Evolutionary conservation across 1,140 invertebrate genomes (phyloP).

Genomic region (Mercenaria mercenaria): DNA sequence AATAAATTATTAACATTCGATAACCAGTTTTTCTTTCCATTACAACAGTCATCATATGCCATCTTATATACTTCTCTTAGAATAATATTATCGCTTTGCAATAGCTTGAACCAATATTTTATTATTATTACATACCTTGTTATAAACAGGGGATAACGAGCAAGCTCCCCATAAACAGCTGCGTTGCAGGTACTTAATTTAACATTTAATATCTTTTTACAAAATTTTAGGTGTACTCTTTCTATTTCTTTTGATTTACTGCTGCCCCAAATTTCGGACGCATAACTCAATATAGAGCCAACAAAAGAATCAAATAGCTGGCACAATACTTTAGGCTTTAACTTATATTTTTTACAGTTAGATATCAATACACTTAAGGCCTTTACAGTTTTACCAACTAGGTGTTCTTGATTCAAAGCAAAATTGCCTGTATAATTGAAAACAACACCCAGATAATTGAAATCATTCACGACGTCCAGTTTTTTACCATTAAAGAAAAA

Average conservation of each 20-base stretch:
- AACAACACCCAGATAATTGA: background rate
- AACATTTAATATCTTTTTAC: too few species aligned
- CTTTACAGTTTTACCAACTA: constrained; percentile 21
- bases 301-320: background rate
- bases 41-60: too few species aligned
- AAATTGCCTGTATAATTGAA: background rate
- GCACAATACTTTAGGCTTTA: background rate
- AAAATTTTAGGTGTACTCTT: too few species aligned
- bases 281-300: background rate
- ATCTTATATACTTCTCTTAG: too few species aligned
- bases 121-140: background rate
- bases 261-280: background rate
- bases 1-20: too few species aligned
- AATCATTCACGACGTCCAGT: background rate
- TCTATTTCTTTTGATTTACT: too few species aligned
- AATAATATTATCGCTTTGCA: background rate
- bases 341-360: background rate
- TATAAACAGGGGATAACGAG: too few species aligned
- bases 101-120: background rate
- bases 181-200: too few species aligned
- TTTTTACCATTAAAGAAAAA: background rate
- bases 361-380: background rate
- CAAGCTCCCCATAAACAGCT: too few species aligned
- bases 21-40: too few species aligned
- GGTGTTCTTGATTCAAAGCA: background rate